phyloP scores from a whole-genome alignment of 1,140 invertebrate genomes.

The Drosophila willistoni region DNA sequence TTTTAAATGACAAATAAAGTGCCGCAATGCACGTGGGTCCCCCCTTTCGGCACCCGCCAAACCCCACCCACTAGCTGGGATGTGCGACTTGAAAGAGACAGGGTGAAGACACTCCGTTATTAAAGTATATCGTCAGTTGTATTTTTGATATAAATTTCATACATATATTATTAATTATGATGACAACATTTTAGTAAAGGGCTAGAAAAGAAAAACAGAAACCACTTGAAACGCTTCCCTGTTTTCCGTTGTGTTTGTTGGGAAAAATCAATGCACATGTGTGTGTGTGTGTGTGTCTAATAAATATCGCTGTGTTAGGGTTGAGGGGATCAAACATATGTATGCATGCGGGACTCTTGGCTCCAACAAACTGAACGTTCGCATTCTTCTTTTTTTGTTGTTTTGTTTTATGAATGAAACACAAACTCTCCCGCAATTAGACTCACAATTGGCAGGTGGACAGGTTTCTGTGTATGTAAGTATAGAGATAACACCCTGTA shows the following conservation, averaged over 20 bases:
- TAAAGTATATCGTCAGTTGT: constrained; percentile 45
- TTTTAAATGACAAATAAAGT: constrained; percentile 71
- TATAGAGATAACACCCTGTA: constrained; percentile 42
- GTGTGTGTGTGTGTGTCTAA: constrained; percentile 28
- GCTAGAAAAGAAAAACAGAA: constrained; percentile 42
- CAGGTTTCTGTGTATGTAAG: constrained; percentile 15
- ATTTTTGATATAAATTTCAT: constrained; percentile 43
- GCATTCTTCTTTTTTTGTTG: constrained; percentile 30
- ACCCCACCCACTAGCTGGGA: too few relatives aligned
- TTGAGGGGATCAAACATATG: constrained; percentile 47
- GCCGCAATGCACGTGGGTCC: constrained; percentile 35
- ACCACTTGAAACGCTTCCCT: constrained; percentile 50
- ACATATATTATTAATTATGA: constrained; percentile 46
- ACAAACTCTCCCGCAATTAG: constrained; percentile 6
- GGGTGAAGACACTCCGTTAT: constrained; percentile 27
- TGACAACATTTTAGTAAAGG: constrained; percentile 17
- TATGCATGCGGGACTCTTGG: constrained; percentile 32
- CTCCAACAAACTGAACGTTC: constrained; percentile 51
- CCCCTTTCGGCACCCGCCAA: too few relatives aligned
- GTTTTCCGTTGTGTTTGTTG: constrained; percentile 42
- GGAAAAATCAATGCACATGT: constrained; percentile 75
- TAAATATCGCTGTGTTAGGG: constrained; percentile 17
- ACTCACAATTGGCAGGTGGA: constrained; percentile 55
- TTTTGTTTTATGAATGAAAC: constrained; percentile 73
- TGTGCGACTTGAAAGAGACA: too few relatives aligned